Percentiles rank a stretch among this genome's conserved stretches.
Conservation (phyloP, 2,888 invertebrate genomes). For the Venusia cambrica region DNA sequence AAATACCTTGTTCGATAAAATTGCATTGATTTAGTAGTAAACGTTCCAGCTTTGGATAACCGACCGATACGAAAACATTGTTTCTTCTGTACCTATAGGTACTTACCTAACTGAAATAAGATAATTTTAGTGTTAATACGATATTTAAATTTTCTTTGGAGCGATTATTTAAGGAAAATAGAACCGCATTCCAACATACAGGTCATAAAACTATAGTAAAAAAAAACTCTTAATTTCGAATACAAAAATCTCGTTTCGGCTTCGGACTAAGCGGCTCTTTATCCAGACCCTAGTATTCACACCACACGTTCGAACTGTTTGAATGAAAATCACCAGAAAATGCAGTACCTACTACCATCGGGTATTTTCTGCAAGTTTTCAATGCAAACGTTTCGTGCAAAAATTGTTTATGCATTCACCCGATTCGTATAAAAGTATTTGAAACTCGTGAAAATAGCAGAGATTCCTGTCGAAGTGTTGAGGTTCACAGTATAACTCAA, state of each 20-base stretch:
- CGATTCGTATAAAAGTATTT: slow-evolving; percentile 18
- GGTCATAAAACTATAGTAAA: too few species aligned
- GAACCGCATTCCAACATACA: too few species aligned
- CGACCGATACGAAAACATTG: too few species aligned
- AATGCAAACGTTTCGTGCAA: slow-evolving; percentile 21
- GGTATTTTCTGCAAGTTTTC: slow-evolving; percentile 24
- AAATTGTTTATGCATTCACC: slow-evolving; percentile 26
- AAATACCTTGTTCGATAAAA: too few species aligned
- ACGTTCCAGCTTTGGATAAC: too few species aligned
- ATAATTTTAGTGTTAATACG: too few species aligned
- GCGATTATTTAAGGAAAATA: too few species aligned
- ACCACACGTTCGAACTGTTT: slow-evolving; percentile 25
- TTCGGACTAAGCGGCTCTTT: slow-evolving; percentile 2
- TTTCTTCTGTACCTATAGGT: too few species aligned
- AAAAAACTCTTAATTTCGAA: too few species aligned
- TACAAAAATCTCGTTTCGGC: not conserved
- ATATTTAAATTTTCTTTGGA: too few species aligned
- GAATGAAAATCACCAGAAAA: slow-evolving; percentile 40
- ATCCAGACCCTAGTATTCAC: slow-evolving; percentile 14
- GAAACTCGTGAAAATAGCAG: slow-evolving; percentile 10
- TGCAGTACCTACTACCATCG: slow-evolving; percentile 24
- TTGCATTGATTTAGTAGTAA: too few species aligned
- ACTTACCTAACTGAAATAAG: too few species aligned
- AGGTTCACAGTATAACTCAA: slow-evolving; percentile 5
- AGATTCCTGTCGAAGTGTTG: slow-evolving; percentile 8